Percentiles rank a stretch among this genome's conserved stretches.
Evolutionary conservation across 1,140 invertebrate genomes (phyloP).

Genomic region (Samia ricini): DNA sequence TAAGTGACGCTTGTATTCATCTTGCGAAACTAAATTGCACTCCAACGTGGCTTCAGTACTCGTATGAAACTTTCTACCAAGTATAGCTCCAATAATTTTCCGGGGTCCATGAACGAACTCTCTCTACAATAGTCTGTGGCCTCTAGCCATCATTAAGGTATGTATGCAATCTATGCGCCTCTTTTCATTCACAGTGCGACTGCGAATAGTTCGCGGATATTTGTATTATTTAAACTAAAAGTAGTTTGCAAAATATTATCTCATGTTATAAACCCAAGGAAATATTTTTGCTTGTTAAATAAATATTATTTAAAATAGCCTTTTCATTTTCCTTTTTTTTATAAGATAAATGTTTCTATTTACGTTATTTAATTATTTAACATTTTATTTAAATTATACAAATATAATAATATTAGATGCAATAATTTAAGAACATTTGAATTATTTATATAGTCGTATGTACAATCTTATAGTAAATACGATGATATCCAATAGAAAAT

Average conservation of each 20-base stretch:
- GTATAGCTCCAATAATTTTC: slow-evolving; percentile 37
- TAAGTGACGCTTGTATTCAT: neutral
- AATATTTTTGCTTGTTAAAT: too few species aligned
- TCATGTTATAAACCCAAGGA: neutral
- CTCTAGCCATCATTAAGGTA: slow-evolving; percentile 40
- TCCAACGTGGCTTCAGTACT: slow-evolving; percentile 5
- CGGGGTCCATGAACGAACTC: slow-evolving; percentile 21
- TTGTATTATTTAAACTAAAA: neutral
- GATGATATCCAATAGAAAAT: too few species aligned
- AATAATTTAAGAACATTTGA: too few species aligned
- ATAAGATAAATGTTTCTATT: too few species aligned
- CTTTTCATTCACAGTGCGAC: slow-evolving; percentile 28
- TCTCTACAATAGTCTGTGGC: slow-evolving; percentile 30
- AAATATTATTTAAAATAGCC: too few species aligned
- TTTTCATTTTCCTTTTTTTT: too few species aligned
- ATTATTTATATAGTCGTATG: too few species aligned
- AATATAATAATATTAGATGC: too few species aligned
- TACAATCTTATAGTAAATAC: too few species aligned
- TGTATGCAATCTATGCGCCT: slow-evolving; percentile 16
- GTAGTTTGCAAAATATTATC: neutral
- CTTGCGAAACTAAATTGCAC: slow-evolving; percentile 20
- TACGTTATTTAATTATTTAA: too few species aligned
- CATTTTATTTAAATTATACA: too few species aligned
- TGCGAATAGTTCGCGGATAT: slow-evolving; percentile 16
- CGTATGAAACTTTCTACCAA: slow-evolving; percentile 26